Base-by-base conservation (phyloP, 2,797 vertebrate species). In the Ctenochaetus hawaiiensis region DNA sequence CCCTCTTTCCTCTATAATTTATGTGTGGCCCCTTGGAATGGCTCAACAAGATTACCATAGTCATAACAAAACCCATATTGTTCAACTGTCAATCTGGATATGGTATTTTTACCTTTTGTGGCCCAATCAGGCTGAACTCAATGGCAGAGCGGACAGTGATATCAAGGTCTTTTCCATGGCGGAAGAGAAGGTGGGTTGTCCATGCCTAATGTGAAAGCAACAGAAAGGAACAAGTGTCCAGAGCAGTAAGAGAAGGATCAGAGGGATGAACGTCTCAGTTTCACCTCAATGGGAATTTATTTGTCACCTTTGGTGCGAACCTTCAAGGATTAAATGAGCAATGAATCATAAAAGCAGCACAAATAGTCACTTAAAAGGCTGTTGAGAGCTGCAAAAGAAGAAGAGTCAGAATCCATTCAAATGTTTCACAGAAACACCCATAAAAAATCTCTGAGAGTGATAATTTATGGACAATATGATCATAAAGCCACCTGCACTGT, bases 11-110 rank as follows among this genome's bases (percentile, higher is more conserved):
- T 58, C 87, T 92, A 76, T 93, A 93, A 95, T 95, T 92, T 94
- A 95, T 94, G 93, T 93, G 93, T 88, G 87, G 92, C 90, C 91
- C 87, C 81, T 83, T 80, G 90, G 92, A 94, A 92, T 91, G 90
- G 87, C 92, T 92, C 91, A 94, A 94, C 89, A 92, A 93, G 94
- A 96, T 95, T 94, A 95, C 92, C 95, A 92, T 92, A 93, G 87
- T 84, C 80, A 85, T 86, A 89, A 95, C 94, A 95, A 96, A 95
- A 95, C 93, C 58, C 83, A 79, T 82, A 95, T 95, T 95, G 94
- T 95, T 84, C 49, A 22, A 81, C 93, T 94, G 94, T 94, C 94
- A 93, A 84, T 88, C 93, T 93, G 89, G 90, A 93, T 95, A 89
- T 94, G 89, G 83, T 90, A 89, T 90, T 91, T 92, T 91, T 93